phyloP scores from a whole-genome alignment of 1,140 invertebrate genomes.

The Zaprionus inermis region DNA sequence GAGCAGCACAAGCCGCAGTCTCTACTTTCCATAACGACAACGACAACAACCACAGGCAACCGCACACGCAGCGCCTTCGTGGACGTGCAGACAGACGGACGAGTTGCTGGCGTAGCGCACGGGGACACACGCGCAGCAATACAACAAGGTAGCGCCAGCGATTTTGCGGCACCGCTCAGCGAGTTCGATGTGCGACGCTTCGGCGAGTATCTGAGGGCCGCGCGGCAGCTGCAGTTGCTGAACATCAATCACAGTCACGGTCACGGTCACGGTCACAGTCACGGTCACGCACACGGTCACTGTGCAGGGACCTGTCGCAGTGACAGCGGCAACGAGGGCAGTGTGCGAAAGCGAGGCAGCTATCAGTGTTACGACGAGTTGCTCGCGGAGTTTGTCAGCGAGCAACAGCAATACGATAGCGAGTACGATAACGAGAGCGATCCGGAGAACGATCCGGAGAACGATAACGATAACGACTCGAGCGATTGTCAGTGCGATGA shows the following conservation, averaged over 20 bases:
- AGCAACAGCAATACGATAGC: constrained; percentile 53
- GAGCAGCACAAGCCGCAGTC: constrained; percentile 5
- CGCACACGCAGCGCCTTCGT: constrained; percentile 64
- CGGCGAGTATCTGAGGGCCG: constrained; percentile 64
- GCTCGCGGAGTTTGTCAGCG: constrained; percentile 71
- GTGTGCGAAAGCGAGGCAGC: constrained; percentile 13
- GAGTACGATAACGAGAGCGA: constrained; percentile 32
- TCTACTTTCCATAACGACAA: constrained; percentile 1
- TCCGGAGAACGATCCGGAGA: constrained; percentile 2
- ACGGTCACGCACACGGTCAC: no score
- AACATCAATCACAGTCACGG: constrained; percentile 35
- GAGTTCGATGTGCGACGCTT: constrained; percentile 78
- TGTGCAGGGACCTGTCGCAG: not conserved
- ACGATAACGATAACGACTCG: constrained; percentile 22
- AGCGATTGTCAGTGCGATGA: constrained; percentile 61
- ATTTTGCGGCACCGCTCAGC: constrained; percentile 56
- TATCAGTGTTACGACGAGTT: constrained; percentile 80
- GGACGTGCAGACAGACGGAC: constrained; percentile 22
- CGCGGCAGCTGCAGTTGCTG: constrained; percentile 63
- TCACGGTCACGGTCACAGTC: not conserved
- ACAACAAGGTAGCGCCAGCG: not conserved
- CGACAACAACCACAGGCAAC: constrained; percentile 11
- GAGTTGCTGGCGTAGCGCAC: constrained; percentile 1
- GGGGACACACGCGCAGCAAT: not conserved
- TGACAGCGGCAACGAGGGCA: not conserved